Evolutionary conservation across 2,797 vertebrate genomes (phyloP), one percentile per base, ranked within the genome.

Genomic region (Thunnus albacares): DNA sequence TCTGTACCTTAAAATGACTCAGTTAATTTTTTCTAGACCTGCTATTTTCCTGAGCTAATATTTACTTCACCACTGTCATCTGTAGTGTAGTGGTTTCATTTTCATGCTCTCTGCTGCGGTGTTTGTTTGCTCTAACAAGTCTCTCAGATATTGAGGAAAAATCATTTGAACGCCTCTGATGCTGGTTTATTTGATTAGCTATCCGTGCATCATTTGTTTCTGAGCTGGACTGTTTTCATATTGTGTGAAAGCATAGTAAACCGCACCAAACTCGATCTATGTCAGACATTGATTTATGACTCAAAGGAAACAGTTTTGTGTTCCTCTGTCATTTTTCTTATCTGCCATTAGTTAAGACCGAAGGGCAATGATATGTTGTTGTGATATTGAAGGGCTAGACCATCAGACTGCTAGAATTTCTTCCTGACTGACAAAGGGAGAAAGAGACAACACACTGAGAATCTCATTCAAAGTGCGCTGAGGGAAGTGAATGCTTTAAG

Each of bases 121-220:
- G 17, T 71, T 74, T 71, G 20, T 73, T 74, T 71, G 22, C 35
- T 47, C 2, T 18, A 52, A 60, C 65, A 24, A 74, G 38, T 79
- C 47, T 75, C 43, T 17, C 8, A 43, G 53, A 60, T 14, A 64
- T 2, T 55, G 33, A 56, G 51, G 6, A 78, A 24, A 26, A 79
- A 64, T 79, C 43, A 69, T 59, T 17, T 68, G 22, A 82, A 43
- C 28, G 15, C 12, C 38, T 58, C 60, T 26, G 61, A 26, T 72
- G 68, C 62, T 55, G 4, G 43, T 71, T 77, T 24, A 53, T 74
- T 77, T 74, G 58, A 82, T 82, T 80, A 70, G 55, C 62, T 65
- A 30, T 59, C 59, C 4, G 5, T 10, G 20, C 13, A n/a, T 30
- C 18, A 6, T 49, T 66, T 24, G 47, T 17, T 74, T 63, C 30